Conservation (phyloP, 2,113 vertebrate genomes). For the Aleadryas rufinucha region DNA sequence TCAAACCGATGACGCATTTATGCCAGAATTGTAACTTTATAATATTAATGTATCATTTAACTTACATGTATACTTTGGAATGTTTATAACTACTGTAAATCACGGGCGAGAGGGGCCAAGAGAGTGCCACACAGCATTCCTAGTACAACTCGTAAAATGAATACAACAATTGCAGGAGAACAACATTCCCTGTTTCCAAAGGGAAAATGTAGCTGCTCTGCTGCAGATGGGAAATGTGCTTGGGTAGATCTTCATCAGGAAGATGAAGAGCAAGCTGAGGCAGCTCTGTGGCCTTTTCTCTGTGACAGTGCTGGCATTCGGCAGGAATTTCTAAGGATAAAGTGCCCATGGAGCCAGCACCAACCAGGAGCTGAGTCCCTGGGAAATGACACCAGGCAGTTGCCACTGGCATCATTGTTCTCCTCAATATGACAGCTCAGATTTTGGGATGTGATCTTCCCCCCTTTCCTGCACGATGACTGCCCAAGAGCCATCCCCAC, state of each 20-base stretch:
- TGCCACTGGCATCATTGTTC: not conserved
- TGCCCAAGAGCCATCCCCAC: not conserved
- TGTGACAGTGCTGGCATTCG: fast-evolving
- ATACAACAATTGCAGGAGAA: conserved; percentile 61
- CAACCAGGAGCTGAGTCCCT: not conserved
- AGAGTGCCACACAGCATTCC: conserved; percentile 65
- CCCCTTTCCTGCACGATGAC: not conserved
- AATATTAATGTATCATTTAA: conserved; percentile 71
- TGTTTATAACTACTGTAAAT: conserved; percentile 77
- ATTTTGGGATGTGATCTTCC: not conserved
- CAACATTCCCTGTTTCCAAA: conserved; percentile 22
- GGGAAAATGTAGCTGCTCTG: not conserved
- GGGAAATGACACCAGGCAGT: not conserved
- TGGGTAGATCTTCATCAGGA: not conserved
- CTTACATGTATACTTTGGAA: conserved; percentile 77
- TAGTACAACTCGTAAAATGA: conserved; percentile 70
- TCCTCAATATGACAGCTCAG: too few species aligned
- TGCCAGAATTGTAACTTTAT: conserved; percentile 71
- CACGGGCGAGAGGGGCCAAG: conserved; percentile 48
- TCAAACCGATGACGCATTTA: conserved; percentile 65
- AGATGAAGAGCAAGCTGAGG: not conserved
- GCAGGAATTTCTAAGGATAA: not conserved
- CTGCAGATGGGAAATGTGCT: not conserved
- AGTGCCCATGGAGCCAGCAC: fast-evolving
- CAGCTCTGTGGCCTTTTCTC: fast-evolving